Base-by-base conservation (phyloP, 1,140 invertebrate genomes). In the Himalopsyche phryganea region DNA sequence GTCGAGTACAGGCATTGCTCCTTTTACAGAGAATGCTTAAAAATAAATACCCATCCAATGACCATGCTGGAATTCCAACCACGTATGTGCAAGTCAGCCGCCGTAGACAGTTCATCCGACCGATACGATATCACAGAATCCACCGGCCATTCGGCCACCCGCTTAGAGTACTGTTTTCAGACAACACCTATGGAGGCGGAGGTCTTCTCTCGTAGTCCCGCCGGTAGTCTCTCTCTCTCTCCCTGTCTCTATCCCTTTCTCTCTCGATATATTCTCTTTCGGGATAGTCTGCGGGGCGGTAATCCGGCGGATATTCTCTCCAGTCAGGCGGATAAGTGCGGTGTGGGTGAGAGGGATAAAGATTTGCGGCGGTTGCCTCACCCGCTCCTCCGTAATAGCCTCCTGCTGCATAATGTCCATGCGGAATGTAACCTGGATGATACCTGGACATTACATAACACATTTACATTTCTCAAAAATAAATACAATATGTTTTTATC, bases 241-340 rank as follows among this genome's bases (percentile, higher is more conserved):
- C 61, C 14, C 32, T 20, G 6, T 18, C 35, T 35, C 40, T 40
- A 0, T 51, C 50, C 23, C 23, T 28, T 9, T 28, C 23, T 9
- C 23, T 28, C 23, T 28, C 23, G 44, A n/a, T 3, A 23, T 49
- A 49, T 32, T 49, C 47, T 28, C 47, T 10, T 6, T 44, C 48
- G 14, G 42, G 35, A 23, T 59, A 58, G 2, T 63, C 51, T 2
- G 50, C 17, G 4, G 50, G 42, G 33, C 54, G 55, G 36, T 63
- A 63, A 14, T 63, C 60, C 6, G 48, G 33, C 10, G 60, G 61
- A 40, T 64, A 64, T n/a, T 64, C 57, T 54, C 57, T 44, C 61
- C 61, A 64, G 32, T 64, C 57, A 7, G 52, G 53, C 9, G 61
- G 61, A 23, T 64, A 64, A 11, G 46, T 23, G 10, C 60, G 44